Evolutionary conservation across 35 echinoderm and acorn worm genomes (phyloP).

Genomic region (Ophioderma brevispina): DNA sequence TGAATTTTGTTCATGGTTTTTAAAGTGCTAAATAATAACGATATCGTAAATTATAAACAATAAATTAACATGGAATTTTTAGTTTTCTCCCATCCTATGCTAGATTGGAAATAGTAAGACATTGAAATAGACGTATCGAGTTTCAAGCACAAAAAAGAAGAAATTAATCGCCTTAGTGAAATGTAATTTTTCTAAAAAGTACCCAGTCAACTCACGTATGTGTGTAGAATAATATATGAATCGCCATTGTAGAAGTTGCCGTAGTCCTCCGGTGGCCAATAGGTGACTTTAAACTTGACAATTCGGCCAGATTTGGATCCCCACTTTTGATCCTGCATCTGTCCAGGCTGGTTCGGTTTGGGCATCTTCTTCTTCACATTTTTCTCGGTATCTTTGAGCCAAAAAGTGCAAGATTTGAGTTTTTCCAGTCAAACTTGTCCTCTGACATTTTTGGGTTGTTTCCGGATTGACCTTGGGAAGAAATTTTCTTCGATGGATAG

Average conservation of each 20-base stretch:
- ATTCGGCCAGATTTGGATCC: conserved; percentile 84
- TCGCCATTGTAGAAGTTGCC: background rate
- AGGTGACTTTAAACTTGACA: conserved; percentile 79
- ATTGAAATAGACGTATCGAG: too few relatives aligned
- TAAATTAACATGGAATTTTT: too few relatives aligned
- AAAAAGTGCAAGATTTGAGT: conserved; percentile 51
- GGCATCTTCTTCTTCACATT: conserved; percentile 75
- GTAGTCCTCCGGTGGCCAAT: background rate
- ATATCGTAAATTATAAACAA: too few relatives aligned
- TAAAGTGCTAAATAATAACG: too few relatives aligned
- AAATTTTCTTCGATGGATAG: background rate
- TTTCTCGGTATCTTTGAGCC: conserved; percentile 64
- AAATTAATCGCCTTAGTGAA: too few relatives aligned
- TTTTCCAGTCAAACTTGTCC: conserved; percentile 44
- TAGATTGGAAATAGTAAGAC: too few relatives aligned
- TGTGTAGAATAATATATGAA: conserved; percentile 2
- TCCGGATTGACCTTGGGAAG: background rate
- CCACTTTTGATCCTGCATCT: conserved; percentile 58
- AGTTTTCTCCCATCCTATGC: too few relatives aligned
- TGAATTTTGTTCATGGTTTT: too few relatives aligned
- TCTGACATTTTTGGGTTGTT: background rate
- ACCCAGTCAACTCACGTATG: background rate
- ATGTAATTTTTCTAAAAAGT: too few relatives aligned
- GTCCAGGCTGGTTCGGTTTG: conserved; percentile 76
- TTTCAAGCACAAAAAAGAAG: too few relatives aligned